Conservation (phyloP, 2,113 vertebrate species). For the Kryptolebias marmoratus region DNA sequence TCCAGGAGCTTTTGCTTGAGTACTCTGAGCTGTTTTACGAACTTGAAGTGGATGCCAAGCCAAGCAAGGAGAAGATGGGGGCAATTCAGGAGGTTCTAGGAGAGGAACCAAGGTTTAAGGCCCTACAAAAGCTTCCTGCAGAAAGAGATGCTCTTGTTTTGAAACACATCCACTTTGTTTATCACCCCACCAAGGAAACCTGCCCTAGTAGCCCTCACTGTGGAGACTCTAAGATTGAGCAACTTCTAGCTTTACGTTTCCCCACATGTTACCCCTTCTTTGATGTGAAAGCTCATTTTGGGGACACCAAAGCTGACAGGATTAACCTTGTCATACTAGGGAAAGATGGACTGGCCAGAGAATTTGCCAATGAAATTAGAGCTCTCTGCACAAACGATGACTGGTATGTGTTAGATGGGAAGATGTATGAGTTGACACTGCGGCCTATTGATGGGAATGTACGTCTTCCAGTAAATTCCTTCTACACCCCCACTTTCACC, state of each 20-base stretch:
- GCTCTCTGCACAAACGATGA: conserved; percentile 95
- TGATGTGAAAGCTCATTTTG: conserved; percentile 82
- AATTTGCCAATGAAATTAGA: conserved; percentile 96
- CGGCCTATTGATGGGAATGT: conserved; percentile 97
- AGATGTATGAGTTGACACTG: conserved; percentile 94
- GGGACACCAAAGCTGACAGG: conserved; percentile 85
- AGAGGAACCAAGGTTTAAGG: conserved; percentile 94
- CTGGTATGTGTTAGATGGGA: conserved; percentile 93
- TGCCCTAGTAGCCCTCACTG: conserved; percentile 91
- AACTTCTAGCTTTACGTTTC: conserved; percentile 85
- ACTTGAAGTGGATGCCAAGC: conserved; percentile 95
- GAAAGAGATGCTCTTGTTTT: conserved; percentile 95
- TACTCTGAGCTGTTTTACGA: conserved; percentile 98
- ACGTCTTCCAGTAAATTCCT: conserved; percentile 95
- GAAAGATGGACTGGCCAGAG: conserved; percentile 94
- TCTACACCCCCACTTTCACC: conserved; percentile 93
- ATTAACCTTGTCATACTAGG: conserved; percentile 96
- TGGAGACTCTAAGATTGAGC: conserved; percentile 91
- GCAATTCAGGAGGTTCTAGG: conserved; percentile 97
- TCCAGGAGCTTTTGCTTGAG: conserved; percentile 94
- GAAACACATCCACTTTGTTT: conserved; percentile 98
- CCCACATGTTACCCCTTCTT: conserved; percentile 85
- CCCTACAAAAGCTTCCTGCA: conserved; percentile 92
- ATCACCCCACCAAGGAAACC: conserved; percentile 96
- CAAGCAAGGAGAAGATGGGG: conserved; percentile 99